Evolutionary conservation across 2,888 invertebrate genomes (phyloP).

Genomic region (Syritta pipiens): DNA sequence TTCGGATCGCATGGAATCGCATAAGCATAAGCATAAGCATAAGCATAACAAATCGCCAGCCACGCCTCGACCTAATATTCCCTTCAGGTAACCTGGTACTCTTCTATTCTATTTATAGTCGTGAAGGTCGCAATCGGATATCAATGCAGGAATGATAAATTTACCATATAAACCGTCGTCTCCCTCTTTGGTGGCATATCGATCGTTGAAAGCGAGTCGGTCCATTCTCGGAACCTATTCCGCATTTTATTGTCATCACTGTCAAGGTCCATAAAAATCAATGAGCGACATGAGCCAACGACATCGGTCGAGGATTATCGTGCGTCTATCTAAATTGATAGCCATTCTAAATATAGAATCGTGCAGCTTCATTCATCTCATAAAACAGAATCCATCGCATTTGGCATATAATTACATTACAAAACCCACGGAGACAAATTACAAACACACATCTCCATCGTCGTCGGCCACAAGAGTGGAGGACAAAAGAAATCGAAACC

Average conservation of each 20-base stretch:
- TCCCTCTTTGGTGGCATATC: neutral
- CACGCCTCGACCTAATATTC: too few species aligned
- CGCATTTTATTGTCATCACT: slow-evolving; percentile 55
- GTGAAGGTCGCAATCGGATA: slow-evolving; percentile 25
- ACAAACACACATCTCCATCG: slow-evolving; percentile 36
- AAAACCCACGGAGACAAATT: slow-evolving; percentile 60
- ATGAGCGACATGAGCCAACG: slow-evolving; percentile 32
- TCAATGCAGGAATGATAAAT: too few species aligned
- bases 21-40: too few species aligned
- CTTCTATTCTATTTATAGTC: slow-evolving; percentile 25
- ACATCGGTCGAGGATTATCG: slow-evolving; percentile 29
- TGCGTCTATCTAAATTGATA: slow-evolving; percentile 38
- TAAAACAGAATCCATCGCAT: slow-evolving; percentile 27
- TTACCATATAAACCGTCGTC: neutral
- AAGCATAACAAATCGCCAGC: too few species aligned
- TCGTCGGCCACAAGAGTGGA: neutral
- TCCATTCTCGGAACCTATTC: slow-evolving; percentile 35
- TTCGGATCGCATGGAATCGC: too few species aligned
- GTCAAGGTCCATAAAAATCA: slow-evolving; percentile 65
- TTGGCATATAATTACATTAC: slow-evolving; percentile 51
- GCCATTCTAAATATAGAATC: slow-evolving; percentile 60
- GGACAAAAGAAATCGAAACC: slow-evolving; percentile 49
- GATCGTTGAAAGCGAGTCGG: slow-evolving; percentile 36
- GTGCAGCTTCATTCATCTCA: slow-evolving; percentile 39
- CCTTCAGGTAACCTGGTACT: too few species aligned